Evolutionary conservation across 1,140 invertebrate genomes (phyloP).

Genomic region (Pinna nobilis): DNA sequence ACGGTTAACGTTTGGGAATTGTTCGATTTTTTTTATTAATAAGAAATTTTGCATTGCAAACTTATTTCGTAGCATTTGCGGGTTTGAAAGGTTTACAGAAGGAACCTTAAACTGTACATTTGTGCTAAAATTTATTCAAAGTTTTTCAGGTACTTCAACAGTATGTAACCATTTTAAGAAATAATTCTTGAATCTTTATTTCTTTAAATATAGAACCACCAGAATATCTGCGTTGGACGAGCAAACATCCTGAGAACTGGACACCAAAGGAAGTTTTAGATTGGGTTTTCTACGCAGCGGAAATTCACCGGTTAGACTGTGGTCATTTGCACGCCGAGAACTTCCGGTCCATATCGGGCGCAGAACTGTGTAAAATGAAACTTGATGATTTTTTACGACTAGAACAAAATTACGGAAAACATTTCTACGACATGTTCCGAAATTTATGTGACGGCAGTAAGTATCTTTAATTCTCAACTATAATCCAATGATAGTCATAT

Average conservation of each 20-base stretch:
- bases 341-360: slow-evolving; percentile 58
- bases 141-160: no score
- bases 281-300: slow-evolving; percentile 63
- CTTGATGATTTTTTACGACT: slow-evolving; percentile 55
- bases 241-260: slow-evolving; percentile 64
- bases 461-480: background rate
- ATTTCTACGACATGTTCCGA: slow-evolving; percentile 55
- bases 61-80: no score
- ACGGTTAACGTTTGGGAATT: no score
- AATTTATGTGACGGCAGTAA: slow-evolving; percentile 43
- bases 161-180: no score
- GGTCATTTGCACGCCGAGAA: slow-evolving; percentile 55
- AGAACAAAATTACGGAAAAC: slow-evolving; percentile 57
- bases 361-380: slow-evolving; percentile 57
- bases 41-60: no score
- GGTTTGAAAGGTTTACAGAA: no score
- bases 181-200: no score
- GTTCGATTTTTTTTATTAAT: no score
- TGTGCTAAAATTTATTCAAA: no score
- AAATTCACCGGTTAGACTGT: slow-evolving; percentile 53
- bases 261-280: slow-evolving; percentile 58
- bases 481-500: no score
- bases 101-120: no score
- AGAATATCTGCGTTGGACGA: slow-evolving; percentile 49
- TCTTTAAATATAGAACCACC: slow-evolving; percentile 23